A percentile compares a stretch with the other conserved stretches of the same genome.
phyloP scores from a whole-genome alignment of 1,140 invertebrate genomes.

The Drosophila punjabiensis region DNA sequence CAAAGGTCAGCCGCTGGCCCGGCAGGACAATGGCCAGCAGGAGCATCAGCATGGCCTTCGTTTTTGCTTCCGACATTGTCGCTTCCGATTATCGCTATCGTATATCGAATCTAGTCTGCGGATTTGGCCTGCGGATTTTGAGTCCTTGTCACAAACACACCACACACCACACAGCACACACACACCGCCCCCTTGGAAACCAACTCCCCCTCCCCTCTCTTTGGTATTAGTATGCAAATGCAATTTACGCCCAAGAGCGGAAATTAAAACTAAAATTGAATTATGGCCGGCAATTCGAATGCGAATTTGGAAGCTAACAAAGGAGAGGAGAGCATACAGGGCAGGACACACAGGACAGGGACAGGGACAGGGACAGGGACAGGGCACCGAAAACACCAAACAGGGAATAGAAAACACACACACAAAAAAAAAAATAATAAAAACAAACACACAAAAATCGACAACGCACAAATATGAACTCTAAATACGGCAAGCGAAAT shows the following conservation, averaged over 20 bases:
- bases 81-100: slow-evolving; percentile 3
- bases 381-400: slow-evolving; percentile 3
- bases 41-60: slow-evolving; percentile 16
- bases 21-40: slow-evolving; percentile 26
- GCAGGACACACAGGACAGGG: not conserved
- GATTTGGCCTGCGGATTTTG: slow-evolving; percentile 14
- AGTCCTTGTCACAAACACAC: slow-evolving; percentile 26
- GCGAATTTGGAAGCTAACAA: slow-evolving; percentile 10
- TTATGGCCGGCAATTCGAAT: slow-evolving; percentile 61
- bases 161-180: slow-evolving; percentile 11
- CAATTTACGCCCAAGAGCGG: slow-evolving; percentile 75
- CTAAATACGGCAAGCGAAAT: slow-evolving; percentile 58
- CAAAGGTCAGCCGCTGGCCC: slow-evolving; percentile 16
- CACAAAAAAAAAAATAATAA: not conserved
- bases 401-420: slow-evolving; percentile 3
- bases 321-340: not conserved
- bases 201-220: not conserved
- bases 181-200: not conserved
- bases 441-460: slow-evolving; percentile 46
- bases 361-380: not conserved
- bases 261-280: slow-evolving; percentile 84
- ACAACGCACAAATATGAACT: slow-evolving; percentile 64
- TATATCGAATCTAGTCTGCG: slow-evolving; percentile 27
- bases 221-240: slow-evolving; percentile 65
- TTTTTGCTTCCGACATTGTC: slow-evolving; percentile 20